A percentile compares a stretch with the other conserved stretches of the same genome.
These are phyloP conservation scores for Aquatica leii DNA, from an alignment of 2,888 invertebrate species.

Conservation along the genomic window DNA sequence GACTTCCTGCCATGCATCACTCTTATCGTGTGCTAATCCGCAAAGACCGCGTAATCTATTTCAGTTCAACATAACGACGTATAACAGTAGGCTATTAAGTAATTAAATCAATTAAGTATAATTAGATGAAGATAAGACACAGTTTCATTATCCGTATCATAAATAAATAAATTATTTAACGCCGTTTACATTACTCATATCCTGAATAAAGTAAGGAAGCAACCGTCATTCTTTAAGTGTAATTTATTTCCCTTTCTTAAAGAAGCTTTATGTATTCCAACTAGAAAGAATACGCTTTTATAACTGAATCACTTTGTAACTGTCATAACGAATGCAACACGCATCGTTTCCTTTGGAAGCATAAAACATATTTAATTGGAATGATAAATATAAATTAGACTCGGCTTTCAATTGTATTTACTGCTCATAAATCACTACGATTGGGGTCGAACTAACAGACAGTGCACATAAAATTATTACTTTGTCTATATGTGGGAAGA, in stretches of 20 bases:
- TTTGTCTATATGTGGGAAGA: slow-evolving; percentile 45
- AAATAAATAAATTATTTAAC: slow-evolving; percentile 26
- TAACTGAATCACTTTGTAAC: slow-evolving; percentile 37
- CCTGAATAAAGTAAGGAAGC: slow-evolving; percentile 27
- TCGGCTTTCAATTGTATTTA: slow-evolving; percentile 50
- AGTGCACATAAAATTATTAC: slow-evolving; percentile 40
- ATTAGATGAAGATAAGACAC: slow-evolving; percentile 32
- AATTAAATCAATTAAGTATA: slow-evolving; percentile 47
- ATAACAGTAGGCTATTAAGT: slow-evolving; percentile 43
- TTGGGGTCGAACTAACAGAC: slow-evolving; percentile 46
- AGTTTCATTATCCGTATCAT: slow-evolving; percentile 21
- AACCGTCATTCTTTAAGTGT: slow-evolving; percentile 39
- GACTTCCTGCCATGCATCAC: slow-evolving; percentile 61
- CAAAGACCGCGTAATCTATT: slow-evolving; percentile 52
- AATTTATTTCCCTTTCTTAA: slow-evolving; percentile 43
- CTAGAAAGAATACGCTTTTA: slow-evolving; percentile 42
- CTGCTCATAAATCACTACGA: slow-evolving; percentile 49
- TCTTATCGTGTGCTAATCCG: slow-evolving; percentile 56
- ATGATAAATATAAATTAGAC: slow-evolving; percentile 54
- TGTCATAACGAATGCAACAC: slow-evolving; percentile 38
- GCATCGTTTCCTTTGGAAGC: slow-evolving; percentile 40
- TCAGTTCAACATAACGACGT: slow-evolving; percentile 37
- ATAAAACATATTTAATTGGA: slow-evolving; percentile 49
- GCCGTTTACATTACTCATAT: slow-evolving; percentile 29
- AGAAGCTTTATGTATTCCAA: slow-evolving; percentile 41